Percentiles rank a stretch among this genome's conserved stretches.
These are phyloP conservation scores for Hystrix cristata DNA, from an alignment of 2,113 vertebrate species.

Conservation along the genomic window DNA sequence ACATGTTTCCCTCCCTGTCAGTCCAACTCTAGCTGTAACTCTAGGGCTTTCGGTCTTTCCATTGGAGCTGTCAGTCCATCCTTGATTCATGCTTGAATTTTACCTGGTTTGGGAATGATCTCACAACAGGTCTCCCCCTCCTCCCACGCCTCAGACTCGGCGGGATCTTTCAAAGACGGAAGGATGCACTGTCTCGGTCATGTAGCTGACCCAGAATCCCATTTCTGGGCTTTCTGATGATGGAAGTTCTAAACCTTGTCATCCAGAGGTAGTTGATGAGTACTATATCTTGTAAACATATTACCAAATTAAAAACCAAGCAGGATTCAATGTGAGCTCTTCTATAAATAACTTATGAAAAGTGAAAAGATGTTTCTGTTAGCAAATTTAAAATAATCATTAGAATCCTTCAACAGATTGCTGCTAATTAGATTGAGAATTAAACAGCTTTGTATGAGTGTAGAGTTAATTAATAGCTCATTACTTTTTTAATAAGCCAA, in stretches of 20 bases:
- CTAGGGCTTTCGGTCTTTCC: neutral
- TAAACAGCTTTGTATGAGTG: conserved; percentile 90
- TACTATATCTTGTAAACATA: conserved; percentile 77
- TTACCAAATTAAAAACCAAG: conserved; percentile 83
- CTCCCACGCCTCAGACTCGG: neutral
- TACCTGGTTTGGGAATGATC: neutral
- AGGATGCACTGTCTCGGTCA: neutral
- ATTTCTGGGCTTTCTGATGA: conserved; percentile 21
- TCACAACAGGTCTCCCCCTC: neutral
- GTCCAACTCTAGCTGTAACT: too few species aligned
- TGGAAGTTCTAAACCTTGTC: conserved; percentile 61
- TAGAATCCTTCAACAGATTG: conserved; percentile 92
- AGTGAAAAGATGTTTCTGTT: conserved; percentile 92
- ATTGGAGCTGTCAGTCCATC: neutral
- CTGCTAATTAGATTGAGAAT: conserved; percentile 92
- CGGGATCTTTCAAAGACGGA: conserved; percentile 9
- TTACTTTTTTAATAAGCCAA: conserved; percentile 92
- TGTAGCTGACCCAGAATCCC: neutral
- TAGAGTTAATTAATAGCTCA: conserved; percentile 93
- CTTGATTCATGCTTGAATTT: neutral
- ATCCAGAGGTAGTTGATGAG: conserved; percentile 66
- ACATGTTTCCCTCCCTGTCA: neutral
- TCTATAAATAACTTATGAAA: conserved; percentile 90
- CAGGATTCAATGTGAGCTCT: conserved; percentile 81
- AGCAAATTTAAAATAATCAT: conserved; percentile 92